These are phyloP conservation scores for Macroramphosus scolopax DNA, from an alignment of 2,797 vertebrate species.

Conservation along the genomic window DNA sequence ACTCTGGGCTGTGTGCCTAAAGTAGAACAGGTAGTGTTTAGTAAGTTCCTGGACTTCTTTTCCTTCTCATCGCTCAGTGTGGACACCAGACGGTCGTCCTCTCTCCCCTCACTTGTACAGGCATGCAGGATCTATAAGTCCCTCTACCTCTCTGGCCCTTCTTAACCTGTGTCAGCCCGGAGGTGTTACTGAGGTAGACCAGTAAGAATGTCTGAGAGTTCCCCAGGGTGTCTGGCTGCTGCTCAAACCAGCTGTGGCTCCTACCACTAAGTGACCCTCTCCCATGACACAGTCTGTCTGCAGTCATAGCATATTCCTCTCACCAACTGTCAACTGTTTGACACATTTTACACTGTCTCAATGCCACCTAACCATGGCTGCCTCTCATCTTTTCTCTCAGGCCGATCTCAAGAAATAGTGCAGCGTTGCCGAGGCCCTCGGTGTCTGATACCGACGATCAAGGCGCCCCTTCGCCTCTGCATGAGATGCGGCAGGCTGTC, in stretches of 20 bases:
- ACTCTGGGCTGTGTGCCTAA: slow-evolving; percentile 16
- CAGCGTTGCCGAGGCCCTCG: no score
- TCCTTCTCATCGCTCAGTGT: slow-evolving; percentile 26
- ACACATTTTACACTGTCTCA: slow-evolving; percentile 15
- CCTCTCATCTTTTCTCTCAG: no score
- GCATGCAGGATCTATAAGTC: slow-evolving; percentile 42
- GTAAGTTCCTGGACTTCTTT: slow-evolving; percentile 21
- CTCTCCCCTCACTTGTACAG: slow-evolving; percentile 29
- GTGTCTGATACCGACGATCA: no score
- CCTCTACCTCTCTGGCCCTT: slow-evolving; percentile 39
- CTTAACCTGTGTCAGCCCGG: slow-evolving; percentile 52
- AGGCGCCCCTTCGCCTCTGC: no score
- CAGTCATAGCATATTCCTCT: slow-evolving; percentile 25
- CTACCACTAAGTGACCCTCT: slow-evolving; percentile 29
- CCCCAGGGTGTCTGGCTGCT: slow-evolving; percentile 46
- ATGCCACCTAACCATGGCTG: not conserved
- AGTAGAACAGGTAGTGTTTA: slow-evolving; percentile 25
- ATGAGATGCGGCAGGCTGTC: no score
- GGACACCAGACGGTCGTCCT: slow-evolving; percentile 9
- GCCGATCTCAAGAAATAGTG: no score
- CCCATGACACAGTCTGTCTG: not conserved
- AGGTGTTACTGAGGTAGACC: slow-evolving; percentile 52
- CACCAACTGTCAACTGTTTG: slow-evolving; percentile 16
- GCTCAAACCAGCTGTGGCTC: slow-evolving; percentile 56
- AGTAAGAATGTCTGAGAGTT: slow-evolving; percentile 43